A percentile compares a stretch with the other conserved stretches of the same genome.
Conservation (phyloP, 2,797 vertebrate species). For the Notolabrus celidotus region DNA sequence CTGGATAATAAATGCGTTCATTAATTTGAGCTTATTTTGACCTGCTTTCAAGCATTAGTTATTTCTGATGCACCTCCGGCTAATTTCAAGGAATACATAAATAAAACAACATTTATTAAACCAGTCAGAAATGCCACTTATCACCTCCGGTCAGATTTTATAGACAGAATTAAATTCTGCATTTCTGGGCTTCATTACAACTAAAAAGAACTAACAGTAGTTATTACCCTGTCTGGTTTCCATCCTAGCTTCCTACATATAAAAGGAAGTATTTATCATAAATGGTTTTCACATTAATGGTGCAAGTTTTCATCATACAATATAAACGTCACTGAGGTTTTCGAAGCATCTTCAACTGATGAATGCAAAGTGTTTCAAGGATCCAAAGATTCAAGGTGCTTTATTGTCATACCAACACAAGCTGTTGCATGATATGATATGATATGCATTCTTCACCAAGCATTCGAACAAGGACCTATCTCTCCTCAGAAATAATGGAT, state of each 20-base stretch:
- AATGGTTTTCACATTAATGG: neutral
- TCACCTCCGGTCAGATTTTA: constrained; percentile 9
- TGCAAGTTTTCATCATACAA: neutral
- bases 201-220: neutral
- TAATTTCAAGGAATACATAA: constrained; percentile 17
- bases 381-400: too few species aligned
- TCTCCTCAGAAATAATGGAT: neutral
- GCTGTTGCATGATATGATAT: too few species aligned
- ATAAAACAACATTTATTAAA: constrained; percentile 13
- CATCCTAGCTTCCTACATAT: too few species aligned
- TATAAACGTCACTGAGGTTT: neutral
- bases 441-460: neutral
- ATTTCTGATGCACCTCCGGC: neutral
- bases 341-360: neutral
- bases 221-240: neutral
- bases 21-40: constrained; percentile 38
- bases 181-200: neutral
- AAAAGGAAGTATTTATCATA: neutral
- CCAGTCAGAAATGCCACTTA: neutral
- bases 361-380: neutral
- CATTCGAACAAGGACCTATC: neutral
- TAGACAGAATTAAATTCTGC: neutral
- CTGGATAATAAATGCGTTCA: constrained; percentile 16
- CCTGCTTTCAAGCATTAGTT: constrained; percentile 20
- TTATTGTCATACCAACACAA: too few species aligned